Evolutionary conservation across 2,113 vertebrate species (phyloP).

Genomic region (Neopipo cinnamomea): DNA sequence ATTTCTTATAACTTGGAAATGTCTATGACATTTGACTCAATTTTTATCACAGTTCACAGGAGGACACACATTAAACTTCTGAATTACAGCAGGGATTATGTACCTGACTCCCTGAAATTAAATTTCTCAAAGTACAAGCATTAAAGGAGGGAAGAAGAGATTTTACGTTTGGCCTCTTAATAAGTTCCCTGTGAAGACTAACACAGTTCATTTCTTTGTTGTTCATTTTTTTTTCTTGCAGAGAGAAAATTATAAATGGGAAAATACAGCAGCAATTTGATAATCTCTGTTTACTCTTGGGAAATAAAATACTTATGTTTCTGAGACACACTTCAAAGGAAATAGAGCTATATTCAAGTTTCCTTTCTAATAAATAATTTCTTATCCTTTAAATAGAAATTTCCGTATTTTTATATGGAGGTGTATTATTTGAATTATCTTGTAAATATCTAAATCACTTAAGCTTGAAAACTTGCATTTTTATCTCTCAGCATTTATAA

Average conservation of each 20-base stretch:
- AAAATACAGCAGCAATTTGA: conserved; percentile 8
- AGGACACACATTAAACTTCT: conserved; percentile 17
- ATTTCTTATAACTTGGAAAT: conserved; percentile 6
- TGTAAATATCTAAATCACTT: neutral
- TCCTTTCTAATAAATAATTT: neutral
- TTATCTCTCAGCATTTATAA: neutral
- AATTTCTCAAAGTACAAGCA: conserved; percentile 9
- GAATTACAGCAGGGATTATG: conserved; percentile 20
- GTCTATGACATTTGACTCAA: conserved; percentile 17
- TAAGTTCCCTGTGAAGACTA: neutral
- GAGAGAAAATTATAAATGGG: conserved; percentile 4
- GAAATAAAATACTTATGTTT: conserved; percentile 25
- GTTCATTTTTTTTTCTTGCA: neutral
- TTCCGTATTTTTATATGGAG: neutral
- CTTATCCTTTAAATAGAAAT: neutral
- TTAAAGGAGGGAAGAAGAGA: neutral
- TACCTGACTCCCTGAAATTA: conserved; percentile 34
- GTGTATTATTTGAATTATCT: neutral
- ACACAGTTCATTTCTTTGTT: neutral
- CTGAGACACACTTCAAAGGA: neutral
- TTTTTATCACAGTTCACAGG: conserved; percentile 39
- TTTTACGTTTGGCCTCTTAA: conserved; percentile 21
- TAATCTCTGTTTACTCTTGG: conserved; percentile 30
- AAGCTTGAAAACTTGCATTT: neutral
- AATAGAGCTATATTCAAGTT: neutral